phyloP scores from a whole-genome alignment of 2,797 vertebrate species.

The Aphelocoma californica region DNA sequence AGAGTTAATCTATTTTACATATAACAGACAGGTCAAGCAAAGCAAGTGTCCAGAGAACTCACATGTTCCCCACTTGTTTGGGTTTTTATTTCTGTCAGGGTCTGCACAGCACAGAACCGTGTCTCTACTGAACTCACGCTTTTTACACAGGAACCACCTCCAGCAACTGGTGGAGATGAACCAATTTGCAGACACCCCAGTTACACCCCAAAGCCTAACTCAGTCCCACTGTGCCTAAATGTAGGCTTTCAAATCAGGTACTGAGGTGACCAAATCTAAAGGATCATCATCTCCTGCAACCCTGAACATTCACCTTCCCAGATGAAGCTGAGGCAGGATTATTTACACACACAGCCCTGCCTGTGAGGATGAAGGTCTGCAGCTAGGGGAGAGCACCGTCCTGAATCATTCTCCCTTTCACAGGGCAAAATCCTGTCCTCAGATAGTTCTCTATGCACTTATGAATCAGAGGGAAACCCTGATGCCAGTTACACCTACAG shows the following conservation, averaged over 20 bases:
- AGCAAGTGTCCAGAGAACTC: not conserved
- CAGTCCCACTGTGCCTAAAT: not conserved
- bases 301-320: accelerated
- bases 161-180: not conserved
- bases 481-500: not conserved
- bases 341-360: not conserved
- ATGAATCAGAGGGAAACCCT: not conserved
- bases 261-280: not conserved
- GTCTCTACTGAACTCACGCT: accelerated
- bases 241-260: not conserved
- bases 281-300: not conserved
- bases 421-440: not conserved
- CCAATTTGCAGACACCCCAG: not conserved
- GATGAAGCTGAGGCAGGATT: not conserved
- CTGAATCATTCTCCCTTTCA: not conserved
- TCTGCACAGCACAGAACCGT: not conserved
- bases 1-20: not conserved
- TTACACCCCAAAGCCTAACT: not conserved
- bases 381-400: not conserved
- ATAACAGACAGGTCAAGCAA: not conserved
- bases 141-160: not conserved
- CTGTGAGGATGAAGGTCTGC: not conserved
- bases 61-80: not conserved
- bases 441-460: not conserved
- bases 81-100: not conserved